These are phyloP conservation scores for Drosophila bunnanda DNA, from an alignment of 2,888 invertebrate species.

Conservation along the genomic window DNA sequence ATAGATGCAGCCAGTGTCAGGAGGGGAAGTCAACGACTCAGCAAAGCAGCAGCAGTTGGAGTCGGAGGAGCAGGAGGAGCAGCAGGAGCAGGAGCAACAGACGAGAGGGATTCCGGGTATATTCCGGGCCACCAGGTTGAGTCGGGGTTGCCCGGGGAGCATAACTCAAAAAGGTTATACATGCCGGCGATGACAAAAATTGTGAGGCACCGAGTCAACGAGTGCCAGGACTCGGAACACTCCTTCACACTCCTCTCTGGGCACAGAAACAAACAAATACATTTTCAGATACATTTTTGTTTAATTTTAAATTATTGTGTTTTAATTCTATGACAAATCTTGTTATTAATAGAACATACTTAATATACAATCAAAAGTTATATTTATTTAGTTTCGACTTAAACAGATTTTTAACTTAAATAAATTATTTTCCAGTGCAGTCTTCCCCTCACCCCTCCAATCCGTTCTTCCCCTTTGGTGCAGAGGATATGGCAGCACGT, in stretches of 20 bases:
- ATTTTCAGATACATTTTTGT: not conserved
- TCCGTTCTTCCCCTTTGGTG: not conserved
- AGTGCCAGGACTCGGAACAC: constrained; percentile 29
- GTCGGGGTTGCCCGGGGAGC: constrained; percentile 24
- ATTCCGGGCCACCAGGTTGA: constrained; percentile 31
- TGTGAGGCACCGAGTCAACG: constrained; percentile 43
- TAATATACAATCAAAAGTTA: not conserved
- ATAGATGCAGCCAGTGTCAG: constrained; percentile 63
- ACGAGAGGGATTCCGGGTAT: constrained; percentile 33
- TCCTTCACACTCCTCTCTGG: not conserved
- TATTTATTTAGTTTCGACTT: not conserved
- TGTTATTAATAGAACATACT: too few relatives aligned
- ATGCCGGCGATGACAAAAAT: constrained; percentile 66
- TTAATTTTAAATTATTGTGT: too few relatives aligned
- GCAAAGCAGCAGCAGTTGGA: constrained; percentile 55
- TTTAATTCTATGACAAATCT: not conserved
- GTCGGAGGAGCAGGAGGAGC: constrained; percentile 63
- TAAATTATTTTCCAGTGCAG: not conserved
- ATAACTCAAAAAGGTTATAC: constrained; percentile 70
- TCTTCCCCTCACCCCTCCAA: not conserved
- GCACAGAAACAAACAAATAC: not conserved
- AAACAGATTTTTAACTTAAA: too few relatives aligned
- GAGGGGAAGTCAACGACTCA: constrained; percentile 66
- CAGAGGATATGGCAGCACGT: constrained; percentile 74
- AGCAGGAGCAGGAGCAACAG: constrained; percentile 55